These are phyloP conservation scores for Ctenopoma multispine DNA, from an alignment of 2,797 vertebrate species.

Conservation along the genomic window DNA sequence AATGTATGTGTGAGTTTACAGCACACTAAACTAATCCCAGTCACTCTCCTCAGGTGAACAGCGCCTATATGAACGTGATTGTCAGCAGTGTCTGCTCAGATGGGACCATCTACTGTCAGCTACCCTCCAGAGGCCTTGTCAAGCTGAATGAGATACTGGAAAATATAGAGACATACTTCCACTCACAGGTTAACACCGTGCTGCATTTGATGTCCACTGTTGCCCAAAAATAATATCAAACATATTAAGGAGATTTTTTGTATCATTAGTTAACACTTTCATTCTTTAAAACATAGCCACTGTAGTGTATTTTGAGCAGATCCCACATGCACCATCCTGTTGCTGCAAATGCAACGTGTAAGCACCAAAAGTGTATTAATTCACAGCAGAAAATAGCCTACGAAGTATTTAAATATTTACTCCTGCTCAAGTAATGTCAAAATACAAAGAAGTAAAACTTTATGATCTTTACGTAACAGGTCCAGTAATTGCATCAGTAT, in stretches of 20 bases:
- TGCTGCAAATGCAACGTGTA: neutral
- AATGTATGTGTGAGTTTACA: neutral
- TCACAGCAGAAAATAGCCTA: neutral
- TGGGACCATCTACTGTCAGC: slow-evolving; percentile 93
- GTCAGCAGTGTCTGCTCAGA: slow-evolving; percentile 95
- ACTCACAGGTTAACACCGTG: slow-evolving; percentile 84
- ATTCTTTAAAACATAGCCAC: neutral
- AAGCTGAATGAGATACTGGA: slow-evolving; percentile 89
- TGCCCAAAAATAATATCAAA: neutral
- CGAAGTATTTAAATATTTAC: no score
- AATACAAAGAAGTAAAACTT: no score
- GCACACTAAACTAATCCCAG: neutral
- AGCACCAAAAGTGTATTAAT: neutral
- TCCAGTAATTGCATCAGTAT: no score
- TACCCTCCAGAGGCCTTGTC: slow-evolving; percentile 91
- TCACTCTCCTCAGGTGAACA: slow-evolving; percentile 85
- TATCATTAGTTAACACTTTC: neutral
- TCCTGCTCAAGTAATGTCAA: no score
- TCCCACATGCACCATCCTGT: neutral
- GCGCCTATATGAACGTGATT: slow-evolving; percentile 89
- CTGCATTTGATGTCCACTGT: neutral
- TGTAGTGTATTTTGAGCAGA: neutral
- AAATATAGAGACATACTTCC: slow-evolving; percentile 90
- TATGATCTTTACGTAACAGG: no score
- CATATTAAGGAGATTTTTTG: neutral